These are phyloP conservation scores for Drosophila phalerata DNA, from an alignment of 2,888 invertebrate genomes.

Conservation along the genomic window DNA sequence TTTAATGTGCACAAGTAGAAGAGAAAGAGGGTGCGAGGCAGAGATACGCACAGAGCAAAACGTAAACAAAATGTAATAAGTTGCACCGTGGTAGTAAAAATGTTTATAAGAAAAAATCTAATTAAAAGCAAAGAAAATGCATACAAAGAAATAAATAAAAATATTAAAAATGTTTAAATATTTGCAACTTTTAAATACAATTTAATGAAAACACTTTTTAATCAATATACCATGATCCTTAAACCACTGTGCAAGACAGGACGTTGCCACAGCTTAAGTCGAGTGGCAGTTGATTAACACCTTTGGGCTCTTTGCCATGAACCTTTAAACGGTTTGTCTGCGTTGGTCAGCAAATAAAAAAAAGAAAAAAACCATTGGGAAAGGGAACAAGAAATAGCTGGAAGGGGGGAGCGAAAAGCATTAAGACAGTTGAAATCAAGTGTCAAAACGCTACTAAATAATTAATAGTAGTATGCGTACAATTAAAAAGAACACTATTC, in stretches of 20 bases:
- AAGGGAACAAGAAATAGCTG: neutral
- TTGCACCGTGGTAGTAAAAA: constrained; percentile 40
- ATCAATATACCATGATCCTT: neutral
- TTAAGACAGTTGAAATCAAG: constrained; percentile 50
- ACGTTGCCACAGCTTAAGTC: constrained; percentile 29
- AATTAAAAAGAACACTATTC: neutral
- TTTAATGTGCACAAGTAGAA: constrained; percentile 58
- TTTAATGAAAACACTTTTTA: too few species aligned
- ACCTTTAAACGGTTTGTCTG: constrained; percentile 52
- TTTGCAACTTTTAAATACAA: too few species aligned
- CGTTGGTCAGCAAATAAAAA: constrained; percentile 19
- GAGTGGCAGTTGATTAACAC: constrained; percentile 68
- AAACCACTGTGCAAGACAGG: constrained; percentile 44
- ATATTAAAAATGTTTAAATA: too few species aligned
- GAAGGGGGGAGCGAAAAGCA: neutral
- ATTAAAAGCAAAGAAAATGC: neutral
- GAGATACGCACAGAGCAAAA: constrained; percentile 11
- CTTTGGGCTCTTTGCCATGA: constrained; percentile 40
- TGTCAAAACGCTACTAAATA: constrained; percentile 54
- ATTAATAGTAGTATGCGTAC: neutral
- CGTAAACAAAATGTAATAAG: constrained; percentile 47
- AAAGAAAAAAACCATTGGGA: constrained; percentile 1
- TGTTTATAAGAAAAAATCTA: neutral
- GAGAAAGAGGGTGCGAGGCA: neutral
- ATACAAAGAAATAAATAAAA: neutral